These are phyloP conservation scores for Drosophila nigricruria DNA, from an alignment of 2,888 invertebrate species.

Conservation along the genomic window DNA sequence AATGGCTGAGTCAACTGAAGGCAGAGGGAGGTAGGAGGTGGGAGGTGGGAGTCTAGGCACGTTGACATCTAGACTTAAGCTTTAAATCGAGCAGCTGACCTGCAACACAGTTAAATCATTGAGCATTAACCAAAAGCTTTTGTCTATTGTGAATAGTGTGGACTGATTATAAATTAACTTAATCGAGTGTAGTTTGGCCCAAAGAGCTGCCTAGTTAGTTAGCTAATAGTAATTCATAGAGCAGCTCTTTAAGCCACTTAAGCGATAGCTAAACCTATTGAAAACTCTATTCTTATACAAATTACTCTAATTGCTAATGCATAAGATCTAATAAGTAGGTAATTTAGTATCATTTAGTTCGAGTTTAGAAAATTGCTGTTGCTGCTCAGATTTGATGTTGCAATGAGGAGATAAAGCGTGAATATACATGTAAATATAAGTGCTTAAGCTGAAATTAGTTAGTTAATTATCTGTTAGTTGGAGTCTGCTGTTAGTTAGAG, in stretches of 20 bases:
- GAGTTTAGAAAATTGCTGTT: neutral
- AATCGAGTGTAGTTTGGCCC: slow-evolving; percentile 3
- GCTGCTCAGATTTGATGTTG: neutral
- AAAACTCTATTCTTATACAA: neutral
- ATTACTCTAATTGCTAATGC: slow-evolving; percentile 1
- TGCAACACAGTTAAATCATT: slow-evolving; percentile 48
- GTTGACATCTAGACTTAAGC: slow-evolving; percentile 7
- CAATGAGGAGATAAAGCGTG: neutral
- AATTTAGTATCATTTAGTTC: slow-evolving; percentile 4
- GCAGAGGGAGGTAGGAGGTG: neutral
- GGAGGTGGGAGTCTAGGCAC: slow-evolving; percentile 20
- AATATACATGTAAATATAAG: neutral
- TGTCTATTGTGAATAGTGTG: slow-evolving; percentile 15
- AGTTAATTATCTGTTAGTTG: neutral
- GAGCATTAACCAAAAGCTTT: slow-evolving; percentile 22
- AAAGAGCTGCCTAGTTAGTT: neutral
- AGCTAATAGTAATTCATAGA: slow-evolving; percentile 7
- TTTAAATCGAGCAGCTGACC: slow-evolving; percentile 47
- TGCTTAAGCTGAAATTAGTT: neutral
- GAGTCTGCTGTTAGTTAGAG: neutral
- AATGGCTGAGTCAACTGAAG: slow-evolving; percentile 42
- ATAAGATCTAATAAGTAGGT: slow-evolving; percentile 1
- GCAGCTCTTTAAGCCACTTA: neutral
- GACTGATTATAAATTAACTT: slow-evolving; percentile 14
- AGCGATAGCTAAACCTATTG: neutral